These are phyloP conservation scores for Merodon equestris DNA, from an alignment of 2,888 invertebrate species.

Conservation along the genomic window DNA sequence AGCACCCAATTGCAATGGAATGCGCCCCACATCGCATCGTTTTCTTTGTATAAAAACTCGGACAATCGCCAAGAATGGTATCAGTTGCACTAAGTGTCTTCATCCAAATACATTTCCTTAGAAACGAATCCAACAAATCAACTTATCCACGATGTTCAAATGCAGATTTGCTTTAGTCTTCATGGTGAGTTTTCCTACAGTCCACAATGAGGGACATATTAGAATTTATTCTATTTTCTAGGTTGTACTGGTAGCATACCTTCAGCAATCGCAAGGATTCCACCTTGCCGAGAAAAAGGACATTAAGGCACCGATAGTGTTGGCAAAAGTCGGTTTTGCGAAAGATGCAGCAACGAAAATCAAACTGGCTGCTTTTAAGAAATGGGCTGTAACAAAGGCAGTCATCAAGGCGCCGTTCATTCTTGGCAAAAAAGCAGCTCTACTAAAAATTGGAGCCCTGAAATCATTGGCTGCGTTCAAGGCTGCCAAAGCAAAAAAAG, in stretches of 20 bases:
- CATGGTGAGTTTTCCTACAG: constrained; percentile 33
- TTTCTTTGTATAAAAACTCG: constrained; percentile 46
- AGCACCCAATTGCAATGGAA: constrained; percentile 12
- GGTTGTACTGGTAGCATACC: constrained; percentile 38
- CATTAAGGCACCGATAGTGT: constrained; percentile 2
- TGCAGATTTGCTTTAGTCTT: constrained; percentile 50
- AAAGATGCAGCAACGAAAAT: constrained; percentile 39
- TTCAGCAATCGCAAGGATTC: constrained; percentile 31
- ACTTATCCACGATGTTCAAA: constrained; percentile 27
- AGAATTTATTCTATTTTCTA: not conserved
- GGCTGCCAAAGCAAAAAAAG: constrained; percentile 31
- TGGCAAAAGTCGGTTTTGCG: constrained; percentile 32
- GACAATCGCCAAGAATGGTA: constrained; percentile 11
- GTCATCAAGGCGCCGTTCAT: constrained; percentile 39
- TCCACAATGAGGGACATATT: not conserved
- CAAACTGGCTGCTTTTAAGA: constrained; percentile 49
- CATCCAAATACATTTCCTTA: constrained; percentile 7
- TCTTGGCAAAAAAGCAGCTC: constrained; percentile 38
- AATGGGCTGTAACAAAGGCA: constrained; percentile 19
- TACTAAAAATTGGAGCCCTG: constrained; percentile 36
- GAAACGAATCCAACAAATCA: not conserved
- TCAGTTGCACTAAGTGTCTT: constrained; percentile 45
- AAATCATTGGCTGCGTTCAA: constrained; percentile 40
- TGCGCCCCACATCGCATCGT: not conserved
- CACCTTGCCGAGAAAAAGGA: constrained; percentile 19